Conservation (phyloP, 2,113 vertebrate genomes). For the Catharus fuscescens region DNA sequence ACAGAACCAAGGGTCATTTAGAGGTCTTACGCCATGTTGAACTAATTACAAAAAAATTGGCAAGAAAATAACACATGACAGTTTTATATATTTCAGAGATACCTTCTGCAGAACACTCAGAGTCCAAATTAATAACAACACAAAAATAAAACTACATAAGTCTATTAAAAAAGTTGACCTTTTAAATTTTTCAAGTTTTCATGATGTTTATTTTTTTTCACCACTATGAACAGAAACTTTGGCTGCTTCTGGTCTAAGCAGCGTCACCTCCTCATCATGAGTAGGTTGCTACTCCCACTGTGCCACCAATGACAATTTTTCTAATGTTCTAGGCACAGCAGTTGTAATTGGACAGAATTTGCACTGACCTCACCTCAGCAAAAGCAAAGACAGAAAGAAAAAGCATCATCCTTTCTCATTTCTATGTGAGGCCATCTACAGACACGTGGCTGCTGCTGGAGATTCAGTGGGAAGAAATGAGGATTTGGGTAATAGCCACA, state of each 20-base stretch:
- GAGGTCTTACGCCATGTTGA: slow-evolving; percentile 41
- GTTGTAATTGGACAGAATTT: not conserved
- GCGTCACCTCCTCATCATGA: not conserved
- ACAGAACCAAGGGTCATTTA: slow-evolving; percentile 17
- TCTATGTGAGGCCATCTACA: not conserved
- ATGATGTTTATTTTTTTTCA: rapidly evolving
- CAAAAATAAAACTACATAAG: not conserved
- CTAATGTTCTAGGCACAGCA: not conserved
- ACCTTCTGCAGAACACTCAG: not conserved
- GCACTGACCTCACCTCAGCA: not conserved
- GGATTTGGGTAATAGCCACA: rapidly evolving
- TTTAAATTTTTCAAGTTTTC: not conserved
- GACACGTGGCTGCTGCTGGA: not conserved
- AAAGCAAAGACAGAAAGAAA: not conserved
- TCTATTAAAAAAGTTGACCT: not conserved
- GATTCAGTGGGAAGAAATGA: not conserved
- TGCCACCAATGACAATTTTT: not conserved
- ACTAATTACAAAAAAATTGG: slow-evolving; percentile 39
- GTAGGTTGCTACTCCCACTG: not conserved
- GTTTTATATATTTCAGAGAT: slow-evolving; percentile 22
- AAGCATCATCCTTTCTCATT: not conserved
- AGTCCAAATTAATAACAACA: not conserved
- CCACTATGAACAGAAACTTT: not conserved
- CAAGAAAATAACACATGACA: not conserved
- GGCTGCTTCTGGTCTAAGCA: not conserved